Conservation (phyloP, 2,113 vertebrate species). For the Crotalus helleri region DNA sequence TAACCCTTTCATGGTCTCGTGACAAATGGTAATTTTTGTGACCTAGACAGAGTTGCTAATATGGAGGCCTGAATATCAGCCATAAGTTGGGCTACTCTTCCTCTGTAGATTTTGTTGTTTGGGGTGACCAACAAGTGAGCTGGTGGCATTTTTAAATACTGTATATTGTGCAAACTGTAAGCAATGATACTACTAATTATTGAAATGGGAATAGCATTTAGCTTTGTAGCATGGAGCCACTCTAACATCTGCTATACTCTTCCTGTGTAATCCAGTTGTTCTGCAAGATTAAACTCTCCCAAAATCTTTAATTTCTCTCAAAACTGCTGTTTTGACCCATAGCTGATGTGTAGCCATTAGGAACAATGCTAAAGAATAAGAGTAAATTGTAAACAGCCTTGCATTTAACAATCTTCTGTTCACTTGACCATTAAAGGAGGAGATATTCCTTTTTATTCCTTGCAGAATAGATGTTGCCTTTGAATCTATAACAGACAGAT, state of each 20-base stretch:
- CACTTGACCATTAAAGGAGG: not conserved
- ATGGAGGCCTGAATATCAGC: not conserved
- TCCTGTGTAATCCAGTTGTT: not conserved
- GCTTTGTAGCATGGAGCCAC: not conserved
- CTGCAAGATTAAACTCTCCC: not conserved
- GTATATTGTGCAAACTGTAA: not conserved
- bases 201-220: not conserved
- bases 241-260: not conserved
- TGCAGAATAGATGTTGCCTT: fast-evolving
- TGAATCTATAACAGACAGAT: fast-evolving
- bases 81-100: not conserved
- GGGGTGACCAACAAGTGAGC: not conserved
- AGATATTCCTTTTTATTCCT: not conserved
- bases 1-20: not conserved
- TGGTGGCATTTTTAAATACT: not conserved
- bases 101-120: not conserved
- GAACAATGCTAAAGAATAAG: not conserved
- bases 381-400: not conserved
- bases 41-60: not conserved
- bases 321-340: not conserved
- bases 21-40: not conserved
- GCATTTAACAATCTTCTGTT: not conserved
- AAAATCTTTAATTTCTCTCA: not conserved
- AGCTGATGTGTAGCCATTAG: not conserved
- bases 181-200: not conserved